Base-by-base conservation (phyloP, 2,888 invertebrate genomes). In the Lochmaea crataegi region DNA sequence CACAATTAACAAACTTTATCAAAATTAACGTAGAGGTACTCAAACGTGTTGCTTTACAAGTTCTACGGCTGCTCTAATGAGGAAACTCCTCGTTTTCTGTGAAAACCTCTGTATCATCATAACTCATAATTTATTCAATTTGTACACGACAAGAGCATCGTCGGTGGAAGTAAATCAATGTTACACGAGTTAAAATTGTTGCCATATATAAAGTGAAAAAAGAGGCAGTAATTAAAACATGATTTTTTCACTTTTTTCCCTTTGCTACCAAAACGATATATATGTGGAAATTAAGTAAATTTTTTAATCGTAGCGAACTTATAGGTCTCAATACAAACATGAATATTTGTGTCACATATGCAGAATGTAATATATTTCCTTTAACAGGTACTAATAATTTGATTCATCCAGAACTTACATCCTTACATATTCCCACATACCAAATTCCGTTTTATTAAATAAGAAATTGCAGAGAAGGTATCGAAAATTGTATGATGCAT, bases 51-150 rank as follows among this genome's bases (percentile, higher is more conserved):
- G 38, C 18, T 48, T 14, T 32, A n/a, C 48, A 48, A 48, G 14
- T 48, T 48, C 12, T 48, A 14, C 48, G 48, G 10, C 22, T 32
- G 14, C 38, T 26, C 58, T n/a, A 58, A 26, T 26, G 58, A 26
- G 32, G n/a, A 58, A 22, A 26, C 58, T 26, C 58, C 14, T 58
- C 58, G 26, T 58, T 58, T 58, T 26, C 14, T 32, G 22, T 14
- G 12, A 26, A 32, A 32, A 32, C 58, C 58, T 58, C 14, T 11
- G 10, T 14, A 26, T 22, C 22, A 32, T 32, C 58, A 58, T 58
- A 58, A 38, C 58, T 58, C 58, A 58, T 58, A 58, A 58, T 58
- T 58, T 58, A 58, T 58, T 58, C 22, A 58, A 58, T 26, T 58
- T 12, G 58, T 58, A 26, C 14, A 26, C 57, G 57, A 57, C 58